phyloP scores from a whole-genome alignment of 2,888 invertebrate species.

The Acheta domesticus region DNA sequence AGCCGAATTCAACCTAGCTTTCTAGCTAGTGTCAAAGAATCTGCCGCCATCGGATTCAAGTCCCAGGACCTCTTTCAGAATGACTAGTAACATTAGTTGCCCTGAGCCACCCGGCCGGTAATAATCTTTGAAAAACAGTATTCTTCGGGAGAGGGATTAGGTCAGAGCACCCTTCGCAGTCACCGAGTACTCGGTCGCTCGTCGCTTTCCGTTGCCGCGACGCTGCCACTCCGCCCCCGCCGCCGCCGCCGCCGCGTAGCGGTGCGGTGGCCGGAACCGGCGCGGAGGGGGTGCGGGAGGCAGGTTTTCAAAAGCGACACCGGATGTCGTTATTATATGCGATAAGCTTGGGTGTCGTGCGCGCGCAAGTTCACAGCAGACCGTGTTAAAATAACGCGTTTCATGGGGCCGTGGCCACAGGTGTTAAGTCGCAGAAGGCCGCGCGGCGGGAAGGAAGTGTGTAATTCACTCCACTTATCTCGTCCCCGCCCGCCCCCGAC shows the following conservation, averaged over 20 bases:
- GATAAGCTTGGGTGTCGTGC: conserved; percentile 18
- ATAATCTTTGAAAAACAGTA: no score
- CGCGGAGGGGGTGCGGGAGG: neutral
- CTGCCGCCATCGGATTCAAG: no score
- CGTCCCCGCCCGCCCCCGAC: neutral
- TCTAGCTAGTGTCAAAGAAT: no score
- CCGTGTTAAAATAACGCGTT: conserved; percentile 18
- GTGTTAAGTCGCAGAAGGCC: conserved; percentile 18
- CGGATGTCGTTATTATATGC: conserved; percentile 18
- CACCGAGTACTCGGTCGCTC: no score
- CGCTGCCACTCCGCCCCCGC: no score
- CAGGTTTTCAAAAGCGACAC: conserved; percentile 9
- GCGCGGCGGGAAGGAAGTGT: conserved; percentile 1
- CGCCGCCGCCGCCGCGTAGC: no score
- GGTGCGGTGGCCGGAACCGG: neutral
- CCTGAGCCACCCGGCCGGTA: no score
- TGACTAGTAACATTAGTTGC: no score
- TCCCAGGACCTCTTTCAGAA: no score
- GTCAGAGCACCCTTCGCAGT: no score
- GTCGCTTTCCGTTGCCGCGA: neutral
- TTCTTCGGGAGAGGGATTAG: no score
- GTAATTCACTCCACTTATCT: conserved; percentile 18
- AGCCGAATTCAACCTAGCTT: no score
- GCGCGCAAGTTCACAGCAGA: conserved; percentile 9
- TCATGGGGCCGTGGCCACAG: conserved; percentile 18